Percentiles rank a stretch among this genome's conserved stretches.
These are phyloP conservation scores for Euwallacea similis DNA, from an alignment of 1,140 invertebrate species.

Conservation along the genomic window DNA sequence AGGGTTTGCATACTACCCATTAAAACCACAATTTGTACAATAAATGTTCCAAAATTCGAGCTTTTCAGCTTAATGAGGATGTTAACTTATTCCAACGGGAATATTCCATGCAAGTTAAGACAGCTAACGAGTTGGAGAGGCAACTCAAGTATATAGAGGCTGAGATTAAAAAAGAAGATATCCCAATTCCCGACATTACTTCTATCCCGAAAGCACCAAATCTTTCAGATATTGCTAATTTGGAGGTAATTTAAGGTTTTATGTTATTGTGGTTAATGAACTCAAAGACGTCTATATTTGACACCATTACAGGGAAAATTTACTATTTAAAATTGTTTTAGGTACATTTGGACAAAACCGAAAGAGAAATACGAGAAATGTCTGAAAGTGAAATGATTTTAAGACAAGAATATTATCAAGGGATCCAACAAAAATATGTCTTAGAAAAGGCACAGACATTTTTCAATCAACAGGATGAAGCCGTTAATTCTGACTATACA, in stretches of 20 bases:
- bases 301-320: background rate
- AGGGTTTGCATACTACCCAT: background rate
- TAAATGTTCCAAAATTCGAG: slow-evolving; percentile 11
- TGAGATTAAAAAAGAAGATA: slow-evolving; percentile 92
- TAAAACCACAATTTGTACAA: slow-evolving; percentile 1
- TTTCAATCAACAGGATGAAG: slow-evolving; percentile 68
- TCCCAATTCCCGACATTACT: slow-evolving; percentile 71
- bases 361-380: slow-evolving; percentile 88
- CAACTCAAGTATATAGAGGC: slow-evolving; percentile 92
- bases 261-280: background rate
- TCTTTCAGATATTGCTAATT: slow-evolving; percentile 92
- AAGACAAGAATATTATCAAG: slow-evolving; percentile 65
- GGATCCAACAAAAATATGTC: slow-evolving; percentile 67
- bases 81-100: slow-evolving; percentile 87
- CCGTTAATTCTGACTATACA: slow-evolving; percentile 60
- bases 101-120: slow-evolving; percentile 84
- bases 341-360: slow-evolving; percentile 89
- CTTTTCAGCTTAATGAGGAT: slow-evolving; percentile 72
- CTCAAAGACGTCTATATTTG: background rate
- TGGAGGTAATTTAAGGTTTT: slow-evolving; percentile 65
- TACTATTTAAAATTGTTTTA: slow-evolving; percentile 50
- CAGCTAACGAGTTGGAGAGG: slow-evolving; percentile 91
- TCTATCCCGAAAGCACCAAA: slow-evolving; percentile 89
- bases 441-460: slow-evolving; percentile 90
- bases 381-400: slow-evolving; percentile 75